Conservation (phyloP, 1,140 invertebrate genomes). For the Choristoneura fumiferana region DNA sequence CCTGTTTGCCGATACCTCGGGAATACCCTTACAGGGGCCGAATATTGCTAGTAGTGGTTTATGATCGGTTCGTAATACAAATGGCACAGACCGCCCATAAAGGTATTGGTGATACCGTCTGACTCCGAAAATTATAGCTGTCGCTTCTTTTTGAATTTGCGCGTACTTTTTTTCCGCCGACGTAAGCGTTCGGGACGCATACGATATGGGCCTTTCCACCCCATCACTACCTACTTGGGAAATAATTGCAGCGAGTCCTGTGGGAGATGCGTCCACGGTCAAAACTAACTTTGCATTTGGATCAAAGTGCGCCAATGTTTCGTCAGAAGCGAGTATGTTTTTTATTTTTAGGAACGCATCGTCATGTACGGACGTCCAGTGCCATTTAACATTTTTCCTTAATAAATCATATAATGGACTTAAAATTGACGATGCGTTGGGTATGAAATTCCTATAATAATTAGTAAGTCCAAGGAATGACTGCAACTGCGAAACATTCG, state of each 20-base stretch:
- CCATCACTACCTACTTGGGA: no score
- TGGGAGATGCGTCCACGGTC: no score
- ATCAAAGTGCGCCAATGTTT: slow-evolving; percentile 6
- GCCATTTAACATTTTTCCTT: background rate
- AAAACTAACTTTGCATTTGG: background rate
- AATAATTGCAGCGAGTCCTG: no score
- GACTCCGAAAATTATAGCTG: slow-evolving; percentile 61
- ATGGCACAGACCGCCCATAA: slow-evolving; percentile 27
- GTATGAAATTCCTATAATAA: no score
- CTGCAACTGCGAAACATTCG: no score
- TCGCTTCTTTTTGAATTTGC: slow-evolving; percentile 20
- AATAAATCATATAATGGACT: no score
- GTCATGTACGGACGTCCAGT: background rate
- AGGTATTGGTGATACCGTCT: slow-evolving; percentile 55
- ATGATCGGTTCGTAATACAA: slow-evolving; percentile 19
- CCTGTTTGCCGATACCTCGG: background rate
- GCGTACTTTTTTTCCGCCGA: no score
- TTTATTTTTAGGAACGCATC: slow-evolving; percentile 1
- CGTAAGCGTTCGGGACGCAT: no score
- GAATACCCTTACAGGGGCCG: background rate
- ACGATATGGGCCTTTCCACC: no score
- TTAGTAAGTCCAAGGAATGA: no score
- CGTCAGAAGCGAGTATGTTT: background rate
- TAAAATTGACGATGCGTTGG: no score
- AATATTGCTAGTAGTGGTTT: slow-evolving; percentile 15